Percentiles rank a stretch among this genome's conserved stretches.
These are phyloP conservation scores for Oreonectes daqikongensis DNA, from an alignment of 2,797 vertebrate species.

Conservation along the genomic window DNA sequence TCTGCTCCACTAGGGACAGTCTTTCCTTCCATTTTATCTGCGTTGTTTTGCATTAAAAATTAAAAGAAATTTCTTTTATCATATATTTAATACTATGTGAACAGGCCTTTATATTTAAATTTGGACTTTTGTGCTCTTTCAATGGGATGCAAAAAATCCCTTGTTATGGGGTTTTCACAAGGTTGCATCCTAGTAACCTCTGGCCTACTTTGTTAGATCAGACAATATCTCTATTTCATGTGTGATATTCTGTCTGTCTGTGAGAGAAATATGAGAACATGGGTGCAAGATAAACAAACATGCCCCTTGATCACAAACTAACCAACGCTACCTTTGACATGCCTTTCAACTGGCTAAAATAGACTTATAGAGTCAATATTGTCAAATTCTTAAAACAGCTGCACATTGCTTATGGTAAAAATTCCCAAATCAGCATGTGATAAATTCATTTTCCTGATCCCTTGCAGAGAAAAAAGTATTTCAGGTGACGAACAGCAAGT, in stretches of 20 bases:
- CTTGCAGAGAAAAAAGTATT: background rate
- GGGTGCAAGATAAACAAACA: background rate
- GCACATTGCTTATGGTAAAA: background rate
- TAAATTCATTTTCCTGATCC: background rate
- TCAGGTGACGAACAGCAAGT: background rate
- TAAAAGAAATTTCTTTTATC: no score
- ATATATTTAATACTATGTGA: no score
- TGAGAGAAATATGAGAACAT: background rate
- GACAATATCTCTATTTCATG: background rate
- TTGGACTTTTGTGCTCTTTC: no score
- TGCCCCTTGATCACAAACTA: background rate
- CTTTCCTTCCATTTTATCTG: background rate
- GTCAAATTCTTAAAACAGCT: background rate
- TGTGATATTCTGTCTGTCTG: background rate
- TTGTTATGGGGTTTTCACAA: background rate
- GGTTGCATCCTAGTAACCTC: background rate
- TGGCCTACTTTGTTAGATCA: background rate
- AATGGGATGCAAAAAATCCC: no score
- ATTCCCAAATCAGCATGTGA: background rate
- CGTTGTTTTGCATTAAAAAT: no score
- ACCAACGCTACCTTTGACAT: no score
- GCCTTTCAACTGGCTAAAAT: constrained; percentile 3
- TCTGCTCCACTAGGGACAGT: constrained; percentile 22
- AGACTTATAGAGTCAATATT: constrained; percentile 9
- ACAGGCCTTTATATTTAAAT: no score